phyloP scores from a whole-genome alignment of 2,113 vertebrate species.

The Kryptolebias marmoratus region DNA sequence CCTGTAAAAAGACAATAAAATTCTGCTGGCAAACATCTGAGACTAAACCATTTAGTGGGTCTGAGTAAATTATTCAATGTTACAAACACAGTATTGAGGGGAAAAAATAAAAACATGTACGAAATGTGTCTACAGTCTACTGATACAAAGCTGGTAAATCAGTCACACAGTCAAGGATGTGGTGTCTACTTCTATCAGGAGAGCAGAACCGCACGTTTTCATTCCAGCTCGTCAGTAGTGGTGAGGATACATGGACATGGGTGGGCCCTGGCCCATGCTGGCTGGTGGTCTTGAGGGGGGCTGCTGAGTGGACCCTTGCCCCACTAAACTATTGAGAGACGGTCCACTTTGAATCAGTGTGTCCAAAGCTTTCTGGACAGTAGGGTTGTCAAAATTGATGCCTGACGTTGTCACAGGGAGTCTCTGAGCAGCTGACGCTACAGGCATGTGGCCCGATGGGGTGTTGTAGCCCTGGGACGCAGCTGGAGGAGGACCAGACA shows the following conservation, averaged over 20 bases:
- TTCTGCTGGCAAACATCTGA: conserved; percentile 26
- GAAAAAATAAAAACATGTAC: conserved; percentile 54
- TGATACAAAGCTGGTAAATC: conserved; percentile 37
- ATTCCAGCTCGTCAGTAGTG: conserved; percentile 83
- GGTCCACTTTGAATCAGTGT: conserved; percentile 97
- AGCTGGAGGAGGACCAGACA: conserved; percentile 70
- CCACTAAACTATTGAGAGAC: conserved; percentile 91
- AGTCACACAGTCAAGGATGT: conserved; percentile 25
- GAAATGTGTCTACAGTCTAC: conserved; percentile 44
- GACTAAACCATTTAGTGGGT: conserved; percentile 21
- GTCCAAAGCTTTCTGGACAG: conserved; percentile 97
- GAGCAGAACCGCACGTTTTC: not conserved
- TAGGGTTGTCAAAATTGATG: conserved; percentile 98
- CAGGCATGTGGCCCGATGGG: conserved; percentile 78
- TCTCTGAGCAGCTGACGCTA: conserved; percentile 77
- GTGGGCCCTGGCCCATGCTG: conserved; percentile 72
- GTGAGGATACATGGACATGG: conserved; percentile 88
- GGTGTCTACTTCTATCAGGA: conserved; percentile 4
- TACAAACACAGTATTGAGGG: conserved; percentile 23
- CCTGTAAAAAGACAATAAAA: conserved; percentile 20
- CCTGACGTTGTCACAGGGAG: conserved; percentile 78
- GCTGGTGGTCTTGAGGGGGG: conserved; percentile 35
- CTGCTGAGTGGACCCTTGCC: conserved; percentile 49
- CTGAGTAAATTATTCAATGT: conserved; percentile 19
- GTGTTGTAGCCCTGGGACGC: conserved; percentile 70